Percentiles rank a stretch among this genome's conserved stretches.
These are phyloP conservation scores for Acanthaster planci DNA, from an alignment of 35 echinoderm and acorn worm genomes.

Conservation along the genomic window DNA sequence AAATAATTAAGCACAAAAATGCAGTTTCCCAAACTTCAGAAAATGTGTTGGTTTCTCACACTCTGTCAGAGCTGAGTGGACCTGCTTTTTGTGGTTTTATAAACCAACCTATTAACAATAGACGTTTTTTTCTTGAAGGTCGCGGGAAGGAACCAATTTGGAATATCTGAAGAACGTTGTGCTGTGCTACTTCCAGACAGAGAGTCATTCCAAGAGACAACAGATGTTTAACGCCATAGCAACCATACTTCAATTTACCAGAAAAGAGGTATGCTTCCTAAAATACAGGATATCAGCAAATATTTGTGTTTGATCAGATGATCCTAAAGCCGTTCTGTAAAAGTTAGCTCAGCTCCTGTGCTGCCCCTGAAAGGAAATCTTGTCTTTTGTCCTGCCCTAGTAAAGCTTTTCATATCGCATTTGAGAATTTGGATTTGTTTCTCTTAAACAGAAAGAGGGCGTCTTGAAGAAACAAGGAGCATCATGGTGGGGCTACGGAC, in stretches of 20 bases:
- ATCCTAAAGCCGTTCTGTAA: too few species aligned
- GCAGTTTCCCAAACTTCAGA: too few species aligned
- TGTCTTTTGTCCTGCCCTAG: too few species aligned
- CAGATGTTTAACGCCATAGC: constrained; percentile 94
- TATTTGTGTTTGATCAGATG: too few species aligned
- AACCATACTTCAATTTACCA: constrained; percentile 94
- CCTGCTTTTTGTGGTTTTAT: too few species aligned
- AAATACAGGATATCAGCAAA: too few species aligned
- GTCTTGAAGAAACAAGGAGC: constrained; percentile 37
- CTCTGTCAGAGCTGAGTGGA: too few species aligned
- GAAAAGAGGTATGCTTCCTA: constrained; percentile 68
- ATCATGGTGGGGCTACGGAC: constrained; percentile 36
- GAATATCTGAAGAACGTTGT: constrained; percentile 99
- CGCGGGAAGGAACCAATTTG: constrained; percentile 92
- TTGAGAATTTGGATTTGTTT: not conserved
- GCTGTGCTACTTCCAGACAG: constrained; percentile 75
- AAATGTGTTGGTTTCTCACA: too few species aligned
- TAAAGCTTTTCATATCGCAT: not conserved
- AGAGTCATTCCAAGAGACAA: constrained; percentile 75
- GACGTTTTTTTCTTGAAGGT: constrained; percentile 27
- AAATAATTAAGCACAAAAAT: too few species aligned
- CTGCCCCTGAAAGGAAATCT: too few species aligned
- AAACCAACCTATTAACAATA: too few species aligned
- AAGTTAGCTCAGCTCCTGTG: too few species aligned
- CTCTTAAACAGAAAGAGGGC: constrained; percentile 34